Conservation (phyloP, 2,888 invertebrate species). For the Drosophila mettleri region DNA sequence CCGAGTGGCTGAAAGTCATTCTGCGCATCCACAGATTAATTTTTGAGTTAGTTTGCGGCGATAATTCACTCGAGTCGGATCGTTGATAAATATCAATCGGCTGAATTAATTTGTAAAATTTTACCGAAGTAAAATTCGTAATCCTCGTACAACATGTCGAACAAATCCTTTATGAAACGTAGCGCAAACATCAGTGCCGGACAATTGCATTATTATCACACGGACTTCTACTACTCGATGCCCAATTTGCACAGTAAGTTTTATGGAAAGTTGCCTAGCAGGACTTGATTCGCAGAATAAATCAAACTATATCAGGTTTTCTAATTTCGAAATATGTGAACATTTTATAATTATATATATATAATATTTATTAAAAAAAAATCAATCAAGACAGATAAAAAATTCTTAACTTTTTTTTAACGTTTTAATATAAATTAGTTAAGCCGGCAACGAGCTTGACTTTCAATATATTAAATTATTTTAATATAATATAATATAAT, state of each 20-base stretch:
- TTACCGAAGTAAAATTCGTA: not conserved
- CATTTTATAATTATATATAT: too few relatives aligned
- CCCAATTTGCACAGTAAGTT: constrained; percentile 80
- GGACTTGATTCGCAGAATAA: not conserved
- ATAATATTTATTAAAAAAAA: too few relatives aligned
- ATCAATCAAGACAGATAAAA: too few relatives aligned
- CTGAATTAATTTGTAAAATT: not conserved
- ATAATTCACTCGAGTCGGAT: constrained; percentile 43
- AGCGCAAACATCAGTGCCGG: constrained; percentile 63
- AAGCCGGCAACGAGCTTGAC: too few relatives aligned
- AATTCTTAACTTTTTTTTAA: too few relatives aligned
- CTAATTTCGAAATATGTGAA: too few relatives aligned
- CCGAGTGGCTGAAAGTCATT: constrained; percentile 25
- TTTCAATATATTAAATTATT: too few relatives aligned
- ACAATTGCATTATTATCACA: constrained; percentile 85
- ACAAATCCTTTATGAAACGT: constrained; percentile 52
- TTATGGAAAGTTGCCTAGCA: not conserved
- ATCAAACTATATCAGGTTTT: not conserved
- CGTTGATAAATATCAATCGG: constrained; percentile 19
- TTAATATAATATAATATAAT: too few relatives aligned
- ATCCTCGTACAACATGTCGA: constrained; percentile 57
- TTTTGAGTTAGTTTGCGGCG: constrained; percentile 47
- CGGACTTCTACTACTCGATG: constrained; percentile 83
- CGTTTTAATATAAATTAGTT: too few relatives aligned
- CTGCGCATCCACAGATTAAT: constrained; percentile 22